Evolutionary conservation across 2,797 vertebrate species (phyloP).

Genomic region (Nyctibius grandis): DNA sequence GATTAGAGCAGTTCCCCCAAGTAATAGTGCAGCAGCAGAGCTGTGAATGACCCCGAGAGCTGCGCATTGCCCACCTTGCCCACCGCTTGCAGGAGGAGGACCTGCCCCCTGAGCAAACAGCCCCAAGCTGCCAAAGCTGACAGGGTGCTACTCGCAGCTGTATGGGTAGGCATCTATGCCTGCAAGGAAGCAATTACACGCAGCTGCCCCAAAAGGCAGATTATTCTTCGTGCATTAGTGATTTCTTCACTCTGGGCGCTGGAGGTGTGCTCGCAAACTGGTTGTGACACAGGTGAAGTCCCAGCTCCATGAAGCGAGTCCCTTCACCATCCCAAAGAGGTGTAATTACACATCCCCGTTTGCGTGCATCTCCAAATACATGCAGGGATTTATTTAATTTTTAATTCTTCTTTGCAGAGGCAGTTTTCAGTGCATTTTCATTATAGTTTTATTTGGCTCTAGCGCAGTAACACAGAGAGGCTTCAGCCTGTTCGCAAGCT

Average conservation of each 20-base stretch:
- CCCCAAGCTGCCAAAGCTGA: not conserved
- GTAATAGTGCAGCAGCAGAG: not conserved
- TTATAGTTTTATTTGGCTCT: not conserved
- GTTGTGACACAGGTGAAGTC: rapidly evolving
- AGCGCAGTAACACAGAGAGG: not conserved
- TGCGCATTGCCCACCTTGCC: rapidly evolving
- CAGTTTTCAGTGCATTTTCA: not conserved
- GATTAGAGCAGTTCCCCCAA: not conserved
- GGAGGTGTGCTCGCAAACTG: not conserved
- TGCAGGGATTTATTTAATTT: not conserved
- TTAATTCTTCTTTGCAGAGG: not conserved
- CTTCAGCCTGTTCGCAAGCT: not conserved
- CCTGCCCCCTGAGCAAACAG: not conserved
- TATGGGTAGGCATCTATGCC: not conserved
- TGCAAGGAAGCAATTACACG: not conserved
- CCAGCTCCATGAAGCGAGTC: not conserved
- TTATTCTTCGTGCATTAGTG: not conserved
- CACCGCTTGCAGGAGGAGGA: not conserved
- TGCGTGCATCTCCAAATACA: rapidly evolving
- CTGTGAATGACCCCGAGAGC: not conserved
- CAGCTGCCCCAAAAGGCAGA: not conserved
- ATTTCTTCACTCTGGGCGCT: not conserved
- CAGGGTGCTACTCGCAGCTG: not conserved
- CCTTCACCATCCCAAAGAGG: not conserved
- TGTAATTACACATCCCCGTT: not conserved